These are phyloP conservation scores for Trypoxylus dichotomus DNA, from an alignment of 1,140 invertebrate genomes.

Conservation along the genomic window DNA sequence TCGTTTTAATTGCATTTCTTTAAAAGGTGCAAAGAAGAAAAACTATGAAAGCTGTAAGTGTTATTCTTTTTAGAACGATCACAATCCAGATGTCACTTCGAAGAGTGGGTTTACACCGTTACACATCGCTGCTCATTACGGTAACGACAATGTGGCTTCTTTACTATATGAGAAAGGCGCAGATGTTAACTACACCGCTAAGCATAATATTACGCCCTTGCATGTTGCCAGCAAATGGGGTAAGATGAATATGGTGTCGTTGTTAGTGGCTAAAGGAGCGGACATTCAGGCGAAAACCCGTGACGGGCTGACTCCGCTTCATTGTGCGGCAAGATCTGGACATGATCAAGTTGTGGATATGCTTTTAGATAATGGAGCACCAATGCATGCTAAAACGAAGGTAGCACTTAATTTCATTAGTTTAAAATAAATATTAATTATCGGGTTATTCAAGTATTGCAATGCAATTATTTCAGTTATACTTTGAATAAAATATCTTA, in stretches of 20 bases:
- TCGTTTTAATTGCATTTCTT: no score
- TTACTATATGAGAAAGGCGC: constrained; percentile 89
- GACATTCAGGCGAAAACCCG: constrained; percentile 93
- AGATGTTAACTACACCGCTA: constrained; percentile 95
- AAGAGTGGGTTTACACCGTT: constrained; percentile 98
- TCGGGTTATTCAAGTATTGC: no score
- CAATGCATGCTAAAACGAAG: constrained; percentile 97
- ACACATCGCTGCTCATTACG: constrained; percentile 98
- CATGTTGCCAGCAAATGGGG: constrained; percentile 98
- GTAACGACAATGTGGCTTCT: constrained; percentile 92
- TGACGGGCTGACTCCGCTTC: constrained; percentile 90
- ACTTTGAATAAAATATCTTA: no score
- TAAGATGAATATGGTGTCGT: constrained; percentile 81
- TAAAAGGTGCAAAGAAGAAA: no score
- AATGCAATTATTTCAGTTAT: no score
- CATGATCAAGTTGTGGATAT: constrained; percentile 95
- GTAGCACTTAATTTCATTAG: constrained; percentile 54
- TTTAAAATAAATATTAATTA: no score
- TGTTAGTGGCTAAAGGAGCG: constrained; percentile 83
- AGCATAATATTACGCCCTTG: constrained; percentile 90
- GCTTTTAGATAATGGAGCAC: constrained; percentile 87
- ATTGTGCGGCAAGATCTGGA: constrained; percentile 92
- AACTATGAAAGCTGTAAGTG: no score
- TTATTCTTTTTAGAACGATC: constrained; percentile 73
- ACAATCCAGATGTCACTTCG: constrained; percentile 93